A percentile compares a stretch with the other conserved stretches of the same genome.
Conservation (phyloP, 1,140 invertebrate species). For the Trichonephila clavata region DNA sequence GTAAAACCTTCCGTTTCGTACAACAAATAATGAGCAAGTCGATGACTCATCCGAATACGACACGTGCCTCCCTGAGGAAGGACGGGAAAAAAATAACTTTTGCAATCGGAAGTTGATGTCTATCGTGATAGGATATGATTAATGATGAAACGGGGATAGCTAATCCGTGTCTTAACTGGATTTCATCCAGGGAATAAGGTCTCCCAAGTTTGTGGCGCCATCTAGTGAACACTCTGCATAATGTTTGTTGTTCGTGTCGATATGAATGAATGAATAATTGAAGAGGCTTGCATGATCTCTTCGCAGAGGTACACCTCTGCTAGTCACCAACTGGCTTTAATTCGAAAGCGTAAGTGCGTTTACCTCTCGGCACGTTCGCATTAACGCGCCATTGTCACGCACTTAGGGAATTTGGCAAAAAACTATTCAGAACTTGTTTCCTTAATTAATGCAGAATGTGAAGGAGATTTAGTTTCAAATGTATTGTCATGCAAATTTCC, state of each 20-base stretch:
- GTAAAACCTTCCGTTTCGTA: conserved; percentile 61
- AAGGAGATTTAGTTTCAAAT: not conserved
- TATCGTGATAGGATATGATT: conserved; percentile 52
- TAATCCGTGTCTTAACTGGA: conserved; percentile 30
- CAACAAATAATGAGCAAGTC: conserved; percentile 60
- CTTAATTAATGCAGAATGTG: conserved; percentile 8
- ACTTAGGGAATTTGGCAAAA: conserved; percentile 8
- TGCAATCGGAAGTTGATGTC: conserved; percentile 57
- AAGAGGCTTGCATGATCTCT: not conserved
- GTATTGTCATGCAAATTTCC: conserved; percentile 19
- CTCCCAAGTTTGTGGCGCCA: conserved; percentile 38
- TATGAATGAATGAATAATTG: conserved; percentile 57
- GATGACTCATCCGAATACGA: conserved; percentile 16
- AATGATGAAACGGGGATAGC: conserved; percentile 8
- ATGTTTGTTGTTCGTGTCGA: conserved; percentile 42
- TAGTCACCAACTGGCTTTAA: conserved; percentile 6
- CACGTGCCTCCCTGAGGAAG: conserved; percentile 40
- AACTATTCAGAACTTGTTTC: not conserved
- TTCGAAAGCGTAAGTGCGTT: conserved; percentile 24
- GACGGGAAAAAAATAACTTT: not conserved
- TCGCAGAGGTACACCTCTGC: not conserved
- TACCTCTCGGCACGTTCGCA: conserved; percentile 2
- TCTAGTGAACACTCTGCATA: not conserved
- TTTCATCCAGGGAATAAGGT: not conserved
- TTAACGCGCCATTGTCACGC: conserved; percentile 33